Evolutionary conservation across 2,113 vertebrate genomes (phyloP).

Genomic region (Thomomys bottae): DNA sequence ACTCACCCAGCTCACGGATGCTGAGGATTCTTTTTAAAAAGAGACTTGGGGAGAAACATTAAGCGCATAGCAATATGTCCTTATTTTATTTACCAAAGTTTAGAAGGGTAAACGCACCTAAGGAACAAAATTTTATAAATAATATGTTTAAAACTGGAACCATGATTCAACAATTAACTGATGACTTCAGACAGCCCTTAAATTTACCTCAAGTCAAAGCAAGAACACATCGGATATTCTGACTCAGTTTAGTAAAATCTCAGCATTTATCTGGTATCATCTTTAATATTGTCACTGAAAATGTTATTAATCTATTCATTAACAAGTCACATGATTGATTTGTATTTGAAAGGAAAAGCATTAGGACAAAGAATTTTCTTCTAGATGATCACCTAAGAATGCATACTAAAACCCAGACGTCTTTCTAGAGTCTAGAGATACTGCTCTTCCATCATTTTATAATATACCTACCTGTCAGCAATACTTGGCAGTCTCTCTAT

Average conservation of each 20-base stretch:
- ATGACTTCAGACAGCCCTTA: not conserved
- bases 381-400: not conserved
- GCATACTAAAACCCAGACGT: not conserved
- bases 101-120: not conserved
- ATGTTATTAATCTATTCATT: not conserved
- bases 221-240: not conserved
- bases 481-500: not conserved
- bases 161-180: not conserved
- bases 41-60: not conserved
- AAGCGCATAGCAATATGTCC: not conserved
- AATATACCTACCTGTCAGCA: not conserved
- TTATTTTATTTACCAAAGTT: not conserved
- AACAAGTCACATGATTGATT: not conserved
- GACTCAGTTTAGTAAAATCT: not conserved
- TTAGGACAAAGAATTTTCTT: not conserved
- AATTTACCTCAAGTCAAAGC: not conserved
- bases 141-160: not conserved
- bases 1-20: no score
- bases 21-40: no score
- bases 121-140: not conserved
- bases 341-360: not conserved
- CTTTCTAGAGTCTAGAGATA: not conserved
- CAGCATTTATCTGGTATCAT: not conserved
- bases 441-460: not conserved
- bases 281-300: not conserved